Evolutionary conservation across 2,888 invertebrate species (phyloP).

Genomic region (Caenorhabditis afra): DNA sequence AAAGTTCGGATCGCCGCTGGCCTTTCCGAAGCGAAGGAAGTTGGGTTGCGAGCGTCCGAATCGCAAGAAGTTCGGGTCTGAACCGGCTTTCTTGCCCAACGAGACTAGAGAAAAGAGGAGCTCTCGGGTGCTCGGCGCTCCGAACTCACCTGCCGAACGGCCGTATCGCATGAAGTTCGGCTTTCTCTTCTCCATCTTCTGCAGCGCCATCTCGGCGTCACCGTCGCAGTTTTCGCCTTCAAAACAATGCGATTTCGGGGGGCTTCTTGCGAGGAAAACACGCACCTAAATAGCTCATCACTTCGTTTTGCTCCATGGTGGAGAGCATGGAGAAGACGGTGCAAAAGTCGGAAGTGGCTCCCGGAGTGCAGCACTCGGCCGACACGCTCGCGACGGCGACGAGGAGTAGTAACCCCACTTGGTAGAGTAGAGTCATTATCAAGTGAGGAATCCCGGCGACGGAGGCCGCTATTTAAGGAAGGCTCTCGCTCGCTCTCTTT

Average conservation of each 20-base stretch:
- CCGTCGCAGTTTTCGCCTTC: slow-evolving; percentile 75
- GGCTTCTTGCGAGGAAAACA: not conserved
- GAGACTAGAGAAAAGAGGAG: slow-evolving; percentile 22
- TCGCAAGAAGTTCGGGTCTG: slow-evolving; percentile 78
- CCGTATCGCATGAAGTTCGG: slow-evolving; percentile 80
- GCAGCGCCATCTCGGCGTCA: slow-evolving; percentile 70
- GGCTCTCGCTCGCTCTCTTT: too few species aligned
- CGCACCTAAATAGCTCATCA: slow-evolving; percentile 67
- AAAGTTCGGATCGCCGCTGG: slow-evolving; percentile 77
- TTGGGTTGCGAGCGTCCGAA: slow-evolving; percentile 75
- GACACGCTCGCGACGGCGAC: slow-evolving; percentile 49
- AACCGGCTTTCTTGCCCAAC: slow-evolving; percentile 73
- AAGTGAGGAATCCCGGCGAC: slow-evolving; percentile 48
- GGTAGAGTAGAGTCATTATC: slow-evolving; percentile 65
- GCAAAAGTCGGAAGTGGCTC: slow-evolving; percentile 72
- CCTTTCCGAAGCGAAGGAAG: slow-evolving; percentile 79
- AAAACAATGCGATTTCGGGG: slow-evolving; percentile 18
- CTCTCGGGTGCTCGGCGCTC: slow-evolving; percentile 11
- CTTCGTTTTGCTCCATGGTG: slow-evolving; percentile 73
- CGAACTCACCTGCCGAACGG: slow-evolving; percentile 66
- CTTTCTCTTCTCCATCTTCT: slow-evolving; percentile 78
- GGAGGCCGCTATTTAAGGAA: slow-evolving; percentile 28
- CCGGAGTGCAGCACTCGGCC: slow-evolving; percentile 70
- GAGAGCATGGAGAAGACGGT: slow-evolving; percentile 74
- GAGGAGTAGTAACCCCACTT: slow-evolving; percentile 61